A percentile compares a stretch with the other conserved stretches of the same genome.
phyloP scores from a whole-genome alignment of 1,140 invertebrate genomes.

The Ceratosolen fusciceps region DNA sequence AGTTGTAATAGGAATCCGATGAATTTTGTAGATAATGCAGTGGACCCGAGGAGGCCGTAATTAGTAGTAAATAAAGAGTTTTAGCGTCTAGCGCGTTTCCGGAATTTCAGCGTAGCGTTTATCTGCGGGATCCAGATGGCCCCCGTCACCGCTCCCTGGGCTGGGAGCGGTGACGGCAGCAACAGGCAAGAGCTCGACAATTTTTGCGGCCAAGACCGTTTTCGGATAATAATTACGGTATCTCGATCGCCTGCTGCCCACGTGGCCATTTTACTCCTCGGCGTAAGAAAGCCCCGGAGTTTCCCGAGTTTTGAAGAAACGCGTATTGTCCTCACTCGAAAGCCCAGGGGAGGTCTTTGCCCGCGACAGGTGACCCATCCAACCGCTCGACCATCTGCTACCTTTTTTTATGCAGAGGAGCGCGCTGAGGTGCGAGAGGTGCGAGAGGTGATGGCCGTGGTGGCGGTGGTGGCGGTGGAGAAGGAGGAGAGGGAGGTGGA shows the following conservation, averaged over 20 bases:
- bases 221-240: constrained; percentile 40
- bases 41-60: not conserved
- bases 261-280: not conserved
- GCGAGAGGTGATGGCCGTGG: too few relatives aligned
- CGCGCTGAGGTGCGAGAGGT: not conserved
- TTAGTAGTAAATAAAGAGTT: not conserved
- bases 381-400: not conserved
- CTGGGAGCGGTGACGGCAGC: not conserved
- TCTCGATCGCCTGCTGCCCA: not conserved
- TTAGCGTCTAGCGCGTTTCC: not conserved
- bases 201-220: constrained; percentile 37
- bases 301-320: not conserved
- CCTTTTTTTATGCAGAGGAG: not conserved
- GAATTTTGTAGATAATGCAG: not conserved
- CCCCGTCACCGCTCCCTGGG: not conserved
- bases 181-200: constrained; percentile 8
- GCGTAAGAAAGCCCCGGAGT: not conserved
- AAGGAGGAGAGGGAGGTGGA: too few relatives aligned
- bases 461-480: too few relatives aligned
- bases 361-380: constrained; percentile 23
- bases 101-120: not conserved
- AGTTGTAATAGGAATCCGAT: not conserved
- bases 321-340: too few relatives aligned
- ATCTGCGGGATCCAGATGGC: not conserved
- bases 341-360: not conserved